Evolutionary conservation across 2,888 invertebrate genomes (phyloP).

Genomic region (Trissolcus japonicus): DNA sequence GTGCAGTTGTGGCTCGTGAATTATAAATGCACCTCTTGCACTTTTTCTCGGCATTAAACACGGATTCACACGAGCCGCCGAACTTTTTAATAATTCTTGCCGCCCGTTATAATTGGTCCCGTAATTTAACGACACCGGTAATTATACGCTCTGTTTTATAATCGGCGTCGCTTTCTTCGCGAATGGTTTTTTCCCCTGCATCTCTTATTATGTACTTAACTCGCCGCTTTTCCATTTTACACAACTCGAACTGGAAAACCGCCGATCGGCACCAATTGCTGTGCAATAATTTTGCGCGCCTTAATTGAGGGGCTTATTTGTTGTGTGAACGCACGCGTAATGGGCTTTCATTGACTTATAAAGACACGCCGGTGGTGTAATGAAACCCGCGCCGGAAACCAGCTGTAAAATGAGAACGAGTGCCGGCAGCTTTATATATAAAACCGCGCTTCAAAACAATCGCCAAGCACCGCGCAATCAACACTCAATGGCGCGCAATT

Average conservation of each 20-base stretch:
- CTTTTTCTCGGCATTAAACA: conserved; percentile 4
- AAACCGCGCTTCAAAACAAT: not conserved
- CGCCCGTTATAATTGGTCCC: conserved; percentile 72
- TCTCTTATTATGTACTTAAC: conserved; percentile 4
- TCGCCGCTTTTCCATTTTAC: conserved; percentile 14
- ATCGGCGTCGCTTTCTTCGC: conserved; percentile 61
- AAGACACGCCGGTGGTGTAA: conserved; percentile 1
- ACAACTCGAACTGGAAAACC: conserved; percentile 5
- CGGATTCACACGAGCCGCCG: conserved; percentile 66
- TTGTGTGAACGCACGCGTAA: conserved; percentile 14
- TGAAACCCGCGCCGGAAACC: not conserved
- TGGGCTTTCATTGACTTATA: conserved; percentile 9
- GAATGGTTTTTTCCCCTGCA: conserved; percentile 44
- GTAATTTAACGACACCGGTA: conserved; percentile 74
- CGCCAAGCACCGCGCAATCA: not conserved
- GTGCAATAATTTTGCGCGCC: conserved; percentile 28
- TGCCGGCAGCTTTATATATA: not conserved
- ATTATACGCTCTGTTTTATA: conserved; percentile 70
- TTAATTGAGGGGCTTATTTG: conserved; percentile 29
- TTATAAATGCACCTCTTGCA: too few relatives aligned
- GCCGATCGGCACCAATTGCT: not conserved
- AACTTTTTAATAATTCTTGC: conserved; percentile 73
- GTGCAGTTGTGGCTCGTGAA: too few relatives aligned
- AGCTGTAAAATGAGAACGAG: conserved; percentile 3
- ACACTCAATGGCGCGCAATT: too few relatives aligned